phyloP scores from a whole-genome alignment of 2,113 vertebrate genomes.

The Silurus asotus region DNA sequence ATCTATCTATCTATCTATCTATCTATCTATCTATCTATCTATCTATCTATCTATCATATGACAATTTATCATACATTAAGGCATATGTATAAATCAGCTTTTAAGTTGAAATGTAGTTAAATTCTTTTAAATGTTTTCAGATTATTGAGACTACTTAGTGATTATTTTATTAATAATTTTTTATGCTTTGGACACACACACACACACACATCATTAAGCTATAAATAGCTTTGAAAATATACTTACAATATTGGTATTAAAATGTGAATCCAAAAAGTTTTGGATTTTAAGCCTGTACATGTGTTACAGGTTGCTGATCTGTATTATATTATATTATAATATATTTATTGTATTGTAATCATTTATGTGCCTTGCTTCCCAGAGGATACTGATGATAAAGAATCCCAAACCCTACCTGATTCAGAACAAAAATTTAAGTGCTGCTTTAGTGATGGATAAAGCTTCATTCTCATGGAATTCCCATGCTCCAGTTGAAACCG shows the following conservation, averaged over 20 bases:
- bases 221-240: not conserved
- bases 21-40: no score
- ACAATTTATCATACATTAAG: no score
- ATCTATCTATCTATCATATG: no score
- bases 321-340: not conserved
- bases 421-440: conserved; percentile 60
- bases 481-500: not conserved
- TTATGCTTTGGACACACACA: not conserved
- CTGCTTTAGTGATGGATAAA: conserved; percentile 72
- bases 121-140: no score
- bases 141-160: not conserved
- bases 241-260: not conserved
- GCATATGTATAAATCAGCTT: no score
- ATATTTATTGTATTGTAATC: not conserved
- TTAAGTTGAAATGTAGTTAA: no score
- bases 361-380: conserved; percentile 42
- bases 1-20: no score
- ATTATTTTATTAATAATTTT: not conserved
- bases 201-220: not conserved
- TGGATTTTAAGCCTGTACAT: not conserved
- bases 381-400: conserved; percentile 77
- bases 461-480: conserved; percentile 77
- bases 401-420: conserved; percentile 75
- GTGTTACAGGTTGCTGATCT: not conserved
- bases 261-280: not conserved